Conservation (phyloP, 92 coral and sea anemone genomes). For the Umimayanthus chanpuru region DNA sequence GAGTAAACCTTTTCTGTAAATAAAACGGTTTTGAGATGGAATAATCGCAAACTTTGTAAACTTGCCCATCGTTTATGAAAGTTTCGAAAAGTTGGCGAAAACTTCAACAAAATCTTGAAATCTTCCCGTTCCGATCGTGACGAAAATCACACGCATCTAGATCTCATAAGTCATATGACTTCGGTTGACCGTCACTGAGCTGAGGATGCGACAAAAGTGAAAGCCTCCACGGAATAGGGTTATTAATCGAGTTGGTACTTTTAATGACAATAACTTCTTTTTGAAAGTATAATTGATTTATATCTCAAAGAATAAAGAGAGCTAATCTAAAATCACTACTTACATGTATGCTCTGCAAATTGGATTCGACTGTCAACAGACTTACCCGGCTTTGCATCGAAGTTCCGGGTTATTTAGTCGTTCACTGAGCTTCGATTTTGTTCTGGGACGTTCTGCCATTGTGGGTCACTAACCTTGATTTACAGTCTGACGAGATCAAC, state of each 20-base stretch:
- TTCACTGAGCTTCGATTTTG: slow-evolving; percentile 75
- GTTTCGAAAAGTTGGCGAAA: background rate
- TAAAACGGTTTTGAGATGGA: no score
- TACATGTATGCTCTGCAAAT: background rate
- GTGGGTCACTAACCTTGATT: background rate
- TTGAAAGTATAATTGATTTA: background rate
- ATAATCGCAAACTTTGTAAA: no score
- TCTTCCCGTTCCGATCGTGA: no score
- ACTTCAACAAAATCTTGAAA: no score
- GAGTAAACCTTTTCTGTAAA: no score
- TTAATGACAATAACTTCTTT: background rate
- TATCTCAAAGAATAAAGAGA: no score
- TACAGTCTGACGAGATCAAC: background rate
- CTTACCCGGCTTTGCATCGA: slow-evolving; percentile 90
- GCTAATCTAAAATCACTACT: no score
- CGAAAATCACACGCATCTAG: background rate
- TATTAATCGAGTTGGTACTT: background rate
- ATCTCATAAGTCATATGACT: background rate
- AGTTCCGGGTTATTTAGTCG: slow-evolving; percentile 86
- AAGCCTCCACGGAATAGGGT: background rate
- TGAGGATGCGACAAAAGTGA: background rate
- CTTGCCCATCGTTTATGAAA: background rate
- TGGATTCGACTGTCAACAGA: background rate
- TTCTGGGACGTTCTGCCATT: slow-evolving; percentile 79
- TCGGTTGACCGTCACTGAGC: background rate